Evolutionary conservation across 2,797 vertebrate genomes (phyloP).

Genomic region (Eulemur albifrons): DNA sequence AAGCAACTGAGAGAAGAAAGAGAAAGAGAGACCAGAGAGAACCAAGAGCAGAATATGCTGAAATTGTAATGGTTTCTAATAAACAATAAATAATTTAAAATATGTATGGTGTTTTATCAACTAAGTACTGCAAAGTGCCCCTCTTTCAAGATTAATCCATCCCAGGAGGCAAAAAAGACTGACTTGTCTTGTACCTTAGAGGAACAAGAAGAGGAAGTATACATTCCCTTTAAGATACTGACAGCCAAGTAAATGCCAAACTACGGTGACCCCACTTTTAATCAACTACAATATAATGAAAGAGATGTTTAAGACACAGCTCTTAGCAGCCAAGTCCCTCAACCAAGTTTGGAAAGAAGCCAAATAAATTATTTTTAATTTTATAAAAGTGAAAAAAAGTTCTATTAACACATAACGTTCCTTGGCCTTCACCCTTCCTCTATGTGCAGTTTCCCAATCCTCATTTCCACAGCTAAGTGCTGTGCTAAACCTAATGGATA

Average conservation of each 20-base stretch:
- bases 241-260: slow-evolving; percentile 4
- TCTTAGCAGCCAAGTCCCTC: slow-evolving; percentile 47
- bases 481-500: slow-evolving; percentile 31
- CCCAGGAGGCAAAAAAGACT: neutral
- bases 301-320: slow-evolving; percentile 55
- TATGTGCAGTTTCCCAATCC: neutral
- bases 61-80: slow-evolving; percentile 3
- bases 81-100: neutral
- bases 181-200: neutral
- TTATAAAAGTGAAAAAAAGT: slow-evolving; percentile 55
- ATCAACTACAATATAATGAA: slow-evolving; percentile 18
- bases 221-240: neutral
- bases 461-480: slow-evolving; percentile 34
- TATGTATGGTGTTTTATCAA: neutral
- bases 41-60: neutral
- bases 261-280: slow-evolving; percentile 29
- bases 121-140: neutral
- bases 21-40: neutral
- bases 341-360: slow-evolving; percentile 51
- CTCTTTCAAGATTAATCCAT: slow-evolving; percentile 11
- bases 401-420: slow-evolving; percentile 53
- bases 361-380: slow-evolving; percentile 64
- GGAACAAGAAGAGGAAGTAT: neutral
- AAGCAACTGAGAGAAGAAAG: neutral
- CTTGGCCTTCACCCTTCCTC: slow-evolving; percentile 32